Percentiles rank a stretch among this genome's conserved stretches.
Evolutionary conservation across 2,797 vertebrate species (phyloP).

Genomic region (Benthosema pterotum): DNA sequence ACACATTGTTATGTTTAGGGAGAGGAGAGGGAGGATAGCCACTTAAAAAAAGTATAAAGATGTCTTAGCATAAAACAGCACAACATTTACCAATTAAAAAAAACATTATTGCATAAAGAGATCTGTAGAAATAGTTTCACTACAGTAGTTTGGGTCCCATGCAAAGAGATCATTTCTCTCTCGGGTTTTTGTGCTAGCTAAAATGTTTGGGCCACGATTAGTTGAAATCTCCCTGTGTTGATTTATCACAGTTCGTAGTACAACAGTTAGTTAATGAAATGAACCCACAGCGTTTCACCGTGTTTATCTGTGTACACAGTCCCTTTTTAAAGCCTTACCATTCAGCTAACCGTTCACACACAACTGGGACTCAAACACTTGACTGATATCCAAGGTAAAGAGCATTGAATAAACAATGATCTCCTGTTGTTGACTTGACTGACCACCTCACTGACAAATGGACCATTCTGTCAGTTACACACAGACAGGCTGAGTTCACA

Average conservation of each 20-base stretch:
- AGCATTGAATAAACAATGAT: conserved; percentile 9
- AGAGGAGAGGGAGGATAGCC: no score
- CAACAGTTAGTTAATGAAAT: not conserved
- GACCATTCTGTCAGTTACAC: conserved; percentile 6
- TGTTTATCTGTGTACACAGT: not conserved
- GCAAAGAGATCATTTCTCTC: no score
- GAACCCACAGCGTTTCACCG: not conserved
- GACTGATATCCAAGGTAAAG: conserved; percentile 45
- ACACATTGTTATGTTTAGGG: no score
- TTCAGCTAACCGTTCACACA: conserved; percentile 48
- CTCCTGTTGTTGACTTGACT: conserved; percentile 15
- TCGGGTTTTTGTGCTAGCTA: no score
- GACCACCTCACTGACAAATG: conserved; percentile 2
- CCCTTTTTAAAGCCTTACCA: conserved; percentile 9
- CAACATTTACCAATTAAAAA: no score
- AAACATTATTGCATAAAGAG: no score
- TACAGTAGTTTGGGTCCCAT: no score
- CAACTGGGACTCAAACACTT: conserved; percentile 33
- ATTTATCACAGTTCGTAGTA: not conserved
- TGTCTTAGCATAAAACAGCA: no score
- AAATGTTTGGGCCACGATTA: no score
- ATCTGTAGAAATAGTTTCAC: no score
- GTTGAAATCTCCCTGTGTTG: not conserved
- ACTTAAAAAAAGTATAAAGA: no score
- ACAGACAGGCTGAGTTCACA: no score